Evolutionary conservation across 2,113 vertebrate species (phyloP).

Genomic region (Struthidea cinerea): DNA sequence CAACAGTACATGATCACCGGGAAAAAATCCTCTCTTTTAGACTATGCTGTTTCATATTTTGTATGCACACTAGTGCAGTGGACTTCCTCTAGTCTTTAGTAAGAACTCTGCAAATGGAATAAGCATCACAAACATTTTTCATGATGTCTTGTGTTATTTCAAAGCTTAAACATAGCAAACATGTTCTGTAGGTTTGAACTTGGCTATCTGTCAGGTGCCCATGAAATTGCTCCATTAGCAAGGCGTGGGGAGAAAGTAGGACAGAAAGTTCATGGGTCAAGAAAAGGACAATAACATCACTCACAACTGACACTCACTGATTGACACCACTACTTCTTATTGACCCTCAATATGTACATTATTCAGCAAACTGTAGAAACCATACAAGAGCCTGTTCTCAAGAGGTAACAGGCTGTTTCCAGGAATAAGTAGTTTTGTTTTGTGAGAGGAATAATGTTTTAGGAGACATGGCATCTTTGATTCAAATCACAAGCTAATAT

Average conservation of each 20-base stretch:
- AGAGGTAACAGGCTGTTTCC: not conserved
- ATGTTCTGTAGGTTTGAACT: not conserved
- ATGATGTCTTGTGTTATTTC: not conserved
- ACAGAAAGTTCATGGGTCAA: not conserved
- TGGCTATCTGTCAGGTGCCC: not conserved
- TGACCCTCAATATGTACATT: not conserved
- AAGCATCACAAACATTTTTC: not conserved
- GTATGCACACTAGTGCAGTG: not conserved
- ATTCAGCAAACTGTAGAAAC: not conserved
- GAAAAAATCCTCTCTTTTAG: not conserved
- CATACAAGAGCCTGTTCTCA: not conserved
- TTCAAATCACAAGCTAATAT: not conserved
- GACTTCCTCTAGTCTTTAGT: not conserved
- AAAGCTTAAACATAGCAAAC: not conserved
- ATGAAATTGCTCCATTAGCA: not conserved
- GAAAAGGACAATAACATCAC: not conserved
- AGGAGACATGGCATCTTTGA: not conserved
- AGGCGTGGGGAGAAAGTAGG: not conserved
- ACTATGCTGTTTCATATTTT: not conserved
- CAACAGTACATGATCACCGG: not conserved
- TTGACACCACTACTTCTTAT: not conserved
- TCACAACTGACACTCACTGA: not conserved
- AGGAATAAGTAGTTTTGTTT: not conserved
- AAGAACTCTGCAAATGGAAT: not conserved
- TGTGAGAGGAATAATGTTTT: not conserved